phyloP scores from a whole-genome alignment of 1,140 invertebrate genomes.

The Drosophila punjabiensis region DNA sequence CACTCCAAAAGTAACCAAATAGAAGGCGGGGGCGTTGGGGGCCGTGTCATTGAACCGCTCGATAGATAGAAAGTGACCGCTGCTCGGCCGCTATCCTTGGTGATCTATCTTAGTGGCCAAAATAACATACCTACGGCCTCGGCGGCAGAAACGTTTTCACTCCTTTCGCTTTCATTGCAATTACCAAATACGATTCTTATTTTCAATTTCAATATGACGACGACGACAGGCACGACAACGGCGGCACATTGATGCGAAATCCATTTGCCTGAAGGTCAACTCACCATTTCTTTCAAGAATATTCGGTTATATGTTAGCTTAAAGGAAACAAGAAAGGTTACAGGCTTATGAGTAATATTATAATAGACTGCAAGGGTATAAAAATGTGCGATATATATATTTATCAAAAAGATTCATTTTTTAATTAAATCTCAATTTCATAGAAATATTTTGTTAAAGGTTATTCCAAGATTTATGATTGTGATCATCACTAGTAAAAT shows the following conservation, averaged over 20 bases:
- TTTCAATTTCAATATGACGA: constrained; percentile 83
- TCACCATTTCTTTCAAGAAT: neutral
- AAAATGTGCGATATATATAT: too few species aligned
- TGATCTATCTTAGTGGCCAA: constrained; percentile 81
- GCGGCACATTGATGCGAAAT: constrained; percentile 41
- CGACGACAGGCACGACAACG: constrained; percentile 71
- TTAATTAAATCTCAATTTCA: too few species aligned
- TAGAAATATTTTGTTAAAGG: neutral
- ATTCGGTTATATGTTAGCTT: too few species aligned
- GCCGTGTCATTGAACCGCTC: constrained; percentile 69
- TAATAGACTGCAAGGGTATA: too few species aligned
- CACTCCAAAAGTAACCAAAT: constrained; percentile 3
- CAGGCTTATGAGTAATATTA: too few species aligned
- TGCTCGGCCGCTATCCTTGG: constrained; percentile 67
- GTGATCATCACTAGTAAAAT: neutral
- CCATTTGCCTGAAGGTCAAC: constrained; percentile 19
- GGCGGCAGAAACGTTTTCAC: constrained; percentile 71
- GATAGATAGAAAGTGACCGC: constrained; percentile 72
- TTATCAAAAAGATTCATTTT: too few species aligned
- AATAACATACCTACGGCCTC: constrained; percentile 47
- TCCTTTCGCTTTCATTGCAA: constrained; percentile 83
- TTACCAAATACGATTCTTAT: constrained; percentile 84
- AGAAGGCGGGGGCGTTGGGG: constrained; percentile 45
- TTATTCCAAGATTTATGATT: neutral
- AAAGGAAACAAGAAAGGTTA: too few species aligned